Percentiles rank a stretch among this genome's conserved stretches.
phyloP scores from a whole-genome alignment of 2,113 vertebrate genomes.

The Pachypanchax playfairii region DNA sequence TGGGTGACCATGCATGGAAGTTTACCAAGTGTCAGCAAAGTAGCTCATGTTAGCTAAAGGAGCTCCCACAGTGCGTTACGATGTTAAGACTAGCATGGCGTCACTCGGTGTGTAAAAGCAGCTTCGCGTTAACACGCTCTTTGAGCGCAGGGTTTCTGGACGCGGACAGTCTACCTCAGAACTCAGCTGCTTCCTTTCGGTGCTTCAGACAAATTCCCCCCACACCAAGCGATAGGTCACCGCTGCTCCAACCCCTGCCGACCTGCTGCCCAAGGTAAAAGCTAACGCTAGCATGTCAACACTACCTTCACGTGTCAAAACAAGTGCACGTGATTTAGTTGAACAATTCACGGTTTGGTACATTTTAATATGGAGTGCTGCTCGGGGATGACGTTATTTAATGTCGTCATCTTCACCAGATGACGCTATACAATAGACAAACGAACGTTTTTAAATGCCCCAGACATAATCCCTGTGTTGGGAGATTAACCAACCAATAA shows the following conservation, averaged over 20 bases:
- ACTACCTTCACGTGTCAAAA: background rate
- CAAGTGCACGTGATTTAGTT: background rate
- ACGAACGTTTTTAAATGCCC: background rate
- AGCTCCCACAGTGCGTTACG: constrained; percentile 45
- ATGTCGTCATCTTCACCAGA: background rate
- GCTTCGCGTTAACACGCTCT: constrained; percentile 21
- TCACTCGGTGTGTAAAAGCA: constrained; percentile 43
- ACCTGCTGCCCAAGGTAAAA: constrained; percentile 71
- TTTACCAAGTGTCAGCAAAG: constrained; percentile 12
- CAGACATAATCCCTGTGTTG: too few relatives aligned
- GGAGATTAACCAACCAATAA: too few relatives aligned
- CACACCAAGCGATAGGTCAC: constrained; percentile 30
- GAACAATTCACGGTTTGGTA: rapidly evolving
- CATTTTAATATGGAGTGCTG: too few relatives aligned
- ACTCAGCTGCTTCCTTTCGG: background rate
- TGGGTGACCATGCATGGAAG: constrained; percentile 20
- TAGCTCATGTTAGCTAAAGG: constrained; percentile 9
- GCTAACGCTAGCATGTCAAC: constrained; percentile 18
- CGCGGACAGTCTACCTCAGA: background rate
- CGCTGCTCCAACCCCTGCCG: constrained; percentile 13
- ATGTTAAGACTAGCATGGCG: constrained; percentile 70
- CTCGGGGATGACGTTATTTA: too few relatives aligned
- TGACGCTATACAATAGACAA: constrained; percentile 1
- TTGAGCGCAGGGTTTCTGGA: constrained; percentile 13
- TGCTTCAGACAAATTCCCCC: constrained; percentile 13